These are phyloP conservation scores for Nomada lathburiana DNA, from an alignment of 2,888 invertebrate genomes.

Conservation along the genomic window DNA sequence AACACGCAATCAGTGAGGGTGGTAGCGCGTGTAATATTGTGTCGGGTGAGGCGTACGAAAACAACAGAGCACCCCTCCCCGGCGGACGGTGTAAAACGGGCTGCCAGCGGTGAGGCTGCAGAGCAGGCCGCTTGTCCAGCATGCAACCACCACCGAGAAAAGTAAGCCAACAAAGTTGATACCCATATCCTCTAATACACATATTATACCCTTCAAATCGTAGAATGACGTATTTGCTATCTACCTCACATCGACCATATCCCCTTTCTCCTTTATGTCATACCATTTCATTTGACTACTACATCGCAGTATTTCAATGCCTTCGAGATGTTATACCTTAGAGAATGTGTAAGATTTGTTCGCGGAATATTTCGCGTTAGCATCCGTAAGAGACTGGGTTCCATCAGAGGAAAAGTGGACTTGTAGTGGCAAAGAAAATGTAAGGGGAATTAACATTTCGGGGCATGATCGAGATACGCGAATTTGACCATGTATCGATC, in stretches of 20 bases:
- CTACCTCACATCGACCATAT: no score
- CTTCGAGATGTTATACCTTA: no score
- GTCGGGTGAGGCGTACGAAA: constrained; percentile 69
- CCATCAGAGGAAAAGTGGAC: no score
- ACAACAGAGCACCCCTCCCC: constrained; percentile 68
- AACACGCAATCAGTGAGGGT: constrained; percentile 79
- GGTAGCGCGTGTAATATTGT: constrained; percentile 61
- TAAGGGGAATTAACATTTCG: not conserved
- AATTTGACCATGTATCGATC: constrained; percentile 58
- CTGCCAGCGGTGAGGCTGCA: constrained; percentile 78
- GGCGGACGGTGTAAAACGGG: constrained; percentile 70
- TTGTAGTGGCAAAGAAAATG: no score
- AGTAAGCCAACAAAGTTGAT: constrained; percentile 86
- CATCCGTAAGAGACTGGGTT: no score
- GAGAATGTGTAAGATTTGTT: no score
- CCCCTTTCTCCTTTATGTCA: no score
- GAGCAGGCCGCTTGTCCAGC: constrained; percentile 81
- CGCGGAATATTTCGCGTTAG: no score
- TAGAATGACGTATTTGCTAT: no score
- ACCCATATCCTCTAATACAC: not conserved
- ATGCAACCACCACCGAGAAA: constrained; percentile 96
- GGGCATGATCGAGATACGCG: constrained; percentile 26
- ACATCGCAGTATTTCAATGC: no score
- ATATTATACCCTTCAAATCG: not conserved
- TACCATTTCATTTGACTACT: no score